phyloP scores from a whole-genome alignment of 2,888 invertebrate species.

The Busseola fusca region DNA sequence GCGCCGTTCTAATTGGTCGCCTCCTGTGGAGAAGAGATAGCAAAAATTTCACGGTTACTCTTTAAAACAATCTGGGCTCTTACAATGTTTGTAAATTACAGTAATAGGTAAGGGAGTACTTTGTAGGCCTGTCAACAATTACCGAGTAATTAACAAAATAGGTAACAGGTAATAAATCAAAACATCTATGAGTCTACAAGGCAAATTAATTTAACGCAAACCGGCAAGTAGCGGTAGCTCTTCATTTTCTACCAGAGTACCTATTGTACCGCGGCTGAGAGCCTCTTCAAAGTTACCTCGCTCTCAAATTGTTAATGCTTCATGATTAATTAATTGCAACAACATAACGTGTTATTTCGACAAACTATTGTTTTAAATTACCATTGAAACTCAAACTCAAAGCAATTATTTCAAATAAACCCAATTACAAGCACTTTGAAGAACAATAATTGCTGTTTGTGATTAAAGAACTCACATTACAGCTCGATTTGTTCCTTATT shows the following conservation, averaged over 20 bases:
- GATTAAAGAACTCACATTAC: neutral
- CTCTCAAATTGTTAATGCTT: constrained; percentile 20
- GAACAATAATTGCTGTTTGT: neutral
- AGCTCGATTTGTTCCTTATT: neutral
- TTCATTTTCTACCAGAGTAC: constrained; percentile 14
- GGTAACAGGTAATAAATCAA: neutral
- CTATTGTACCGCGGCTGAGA: constrained; percentile 19
- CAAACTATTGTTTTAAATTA: constrained; percentile 18
- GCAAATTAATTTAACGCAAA: constrained; percentile 11
- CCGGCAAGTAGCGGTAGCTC: constrained; percentile 12
- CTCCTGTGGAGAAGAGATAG: neutral
- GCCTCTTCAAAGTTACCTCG: constrained; percentile 20
- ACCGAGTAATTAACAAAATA: neutral
- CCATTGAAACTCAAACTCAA: neutral
- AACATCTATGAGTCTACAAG: neutral
- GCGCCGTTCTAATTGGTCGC: neutral
- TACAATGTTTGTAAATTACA: neutral
- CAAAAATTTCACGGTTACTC: neutral
- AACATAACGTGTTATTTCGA: constrained; percentile 19
- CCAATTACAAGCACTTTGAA: neutral
- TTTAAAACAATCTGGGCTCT: neutral
- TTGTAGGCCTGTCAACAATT: neutral
- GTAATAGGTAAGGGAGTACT: neutral
- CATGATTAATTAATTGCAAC: constrained; percentile 46
- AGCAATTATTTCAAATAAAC: no score